These are phyloP conservation scores for Nomada fabriciana DNA, from an alignment of 2,888 invertebrate genomes.

Conservation along the genomic window DNA sequence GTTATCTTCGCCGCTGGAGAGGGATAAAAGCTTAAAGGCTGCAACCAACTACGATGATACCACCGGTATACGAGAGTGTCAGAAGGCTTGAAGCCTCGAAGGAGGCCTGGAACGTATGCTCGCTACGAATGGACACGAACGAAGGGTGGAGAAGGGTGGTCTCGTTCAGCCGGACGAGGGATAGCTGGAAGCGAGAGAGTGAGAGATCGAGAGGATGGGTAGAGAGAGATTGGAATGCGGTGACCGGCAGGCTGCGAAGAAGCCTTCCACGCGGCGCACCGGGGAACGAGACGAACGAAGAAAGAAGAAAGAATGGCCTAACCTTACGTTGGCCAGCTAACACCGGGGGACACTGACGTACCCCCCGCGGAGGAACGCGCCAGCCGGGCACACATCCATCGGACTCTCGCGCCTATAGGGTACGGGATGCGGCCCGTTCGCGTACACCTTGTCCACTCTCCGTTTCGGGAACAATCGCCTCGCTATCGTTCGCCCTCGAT, in stretches of 20 bases:
- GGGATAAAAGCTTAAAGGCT: slow-evolving; percentile 81
- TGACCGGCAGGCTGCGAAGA: slow-evolving; percentile 79
- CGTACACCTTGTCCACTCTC: background rate
- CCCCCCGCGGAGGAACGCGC: slow-evolving; percentile 80
- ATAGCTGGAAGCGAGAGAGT: slow-evolving; percentile 11
- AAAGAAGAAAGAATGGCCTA: slow-evolving; percentile 61
- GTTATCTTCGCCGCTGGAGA: slow-evolving; percentile 79
- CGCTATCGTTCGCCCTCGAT: background rate
- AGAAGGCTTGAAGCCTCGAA: slow-evolving; percentile 74
- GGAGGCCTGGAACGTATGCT: slow-evolving; percentile 67
- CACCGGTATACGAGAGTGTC: slow-evolving; percentile 79
- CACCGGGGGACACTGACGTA: slow-evolving; percentile 81
- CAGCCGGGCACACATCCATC: slow-evolving; percentile 42
- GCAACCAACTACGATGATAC: slow-evolving; percentile 82
- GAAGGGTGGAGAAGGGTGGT: slow-evolving; percentile 33
- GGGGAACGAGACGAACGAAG: slow-evolving; percentile 43
- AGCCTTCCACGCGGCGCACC: slow-evolving; percentile 58
- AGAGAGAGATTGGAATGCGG: slow-evolving; percentile 78
- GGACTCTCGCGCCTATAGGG: slow-evolving; percentile 19
- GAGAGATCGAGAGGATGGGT: slow-evolving; percentile 52
- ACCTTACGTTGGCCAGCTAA: slow-evolving; percentile 69
- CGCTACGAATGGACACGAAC: slow-evolving; percentile 47
- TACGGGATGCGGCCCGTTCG: background rate
- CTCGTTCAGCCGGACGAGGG: background rate
- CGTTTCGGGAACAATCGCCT: background rate